phyloP scores from a whole-genome alignment of 1,140 invertebrate genomes.

The Cherax destructor region DNA sequence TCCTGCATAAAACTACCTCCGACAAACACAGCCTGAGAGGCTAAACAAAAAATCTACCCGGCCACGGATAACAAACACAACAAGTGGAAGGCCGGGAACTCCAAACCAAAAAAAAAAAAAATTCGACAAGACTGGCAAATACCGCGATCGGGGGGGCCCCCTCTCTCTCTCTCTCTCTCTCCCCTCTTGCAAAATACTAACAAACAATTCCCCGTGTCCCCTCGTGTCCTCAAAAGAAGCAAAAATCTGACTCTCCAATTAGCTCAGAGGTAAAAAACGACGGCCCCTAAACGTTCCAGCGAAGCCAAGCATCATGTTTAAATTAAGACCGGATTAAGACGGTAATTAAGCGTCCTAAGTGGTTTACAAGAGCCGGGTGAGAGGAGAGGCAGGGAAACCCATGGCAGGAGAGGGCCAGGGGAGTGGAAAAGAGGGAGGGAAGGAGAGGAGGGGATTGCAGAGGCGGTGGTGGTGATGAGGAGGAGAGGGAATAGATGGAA shows the following conservation, averaged over 20 bases:
- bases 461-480: not conserved
- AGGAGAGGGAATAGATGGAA: no score
- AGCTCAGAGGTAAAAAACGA: slow-evolving; percentile 22
- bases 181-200: slow-evolving; percentile 37
- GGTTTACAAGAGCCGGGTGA: slow-evolving; percentile 47
- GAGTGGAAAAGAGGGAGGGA: not conserved
- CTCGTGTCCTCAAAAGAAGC: slow-evolving; percentile 37
- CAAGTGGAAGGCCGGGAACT: not conserved
- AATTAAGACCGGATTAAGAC: slow-evolving; percentile 52
- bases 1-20: not conserved
- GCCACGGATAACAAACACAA: not conserved
- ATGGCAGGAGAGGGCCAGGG: not conserved
- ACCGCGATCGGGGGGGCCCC: not conserved
- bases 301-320: slow-evolving; percentile 57
- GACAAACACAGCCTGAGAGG: not conserved
- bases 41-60: not conserved
- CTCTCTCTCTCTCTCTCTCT: not conserved
- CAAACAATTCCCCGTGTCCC: slow-evolving; percentile 44
- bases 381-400: not conserved
- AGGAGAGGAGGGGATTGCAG: not conserved
- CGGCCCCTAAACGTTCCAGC: slow-evolving; percentile 31
- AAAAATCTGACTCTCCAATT: slow-evolving; percentile 52
- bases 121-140: not conserved
- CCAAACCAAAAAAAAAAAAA: not conserved
- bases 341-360: slow-evolving; percentile 57